Conservation (phyloP, 1,140 invertebrate genomes). For the Eubasilissa regina region DNA sequence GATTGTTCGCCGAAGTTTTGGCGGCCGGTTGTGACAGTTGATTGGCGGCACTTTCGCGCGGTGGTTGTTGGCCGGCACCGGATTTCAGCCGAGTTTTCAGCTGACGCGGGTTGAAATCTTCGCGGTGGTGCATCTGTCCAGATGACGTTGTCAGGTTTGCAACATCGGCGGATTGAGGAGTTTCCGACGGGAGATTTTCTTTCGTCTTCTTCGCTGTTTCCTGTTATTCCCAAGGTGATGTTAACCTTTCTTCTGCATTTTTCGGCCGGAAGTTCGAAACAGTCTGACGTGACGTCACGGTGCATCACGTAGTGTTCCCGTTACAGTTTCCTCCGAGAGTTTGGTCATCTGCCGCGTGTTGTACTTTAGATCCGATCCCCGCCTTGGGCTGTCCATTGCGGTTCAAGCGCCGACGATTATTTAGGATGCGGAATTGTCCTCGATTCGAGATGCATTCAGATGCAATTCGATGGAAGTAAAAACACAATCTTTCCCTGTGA, state of each 20-base stretch:
- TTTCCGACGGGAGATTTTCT: slow-evolving; percentile 41
- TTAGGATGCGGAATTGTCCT: background rate
- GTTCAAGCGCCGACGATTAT: background rate
- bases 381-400: background rate
- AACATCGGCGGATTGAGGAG: slow-evolving; percentile 9
- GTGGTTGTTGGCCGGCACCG: background rate
- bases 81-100: slow-evolving; percentile 31
- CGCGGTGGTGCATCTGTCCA: slow-evolving; percentile 5
- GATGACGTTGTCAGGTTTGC: slow-evolving; percentile 19
- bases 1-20: background rate
- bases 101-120: background rate
- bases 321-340: background rate
- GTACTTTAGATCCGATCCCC: background rate
- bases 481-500: slow-evolving; percentile 20
- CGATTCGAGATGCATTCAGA: background rate
- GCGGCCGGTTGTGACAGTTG: slow-evolving; percentile 26
- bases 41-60: slow-evolving; percentile 43
- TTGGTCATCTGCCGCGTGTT: background rate
- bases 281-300: slow-evolving; percentile 1
- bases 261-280: slow-evolving; percentile 26
- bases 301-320: background rate
- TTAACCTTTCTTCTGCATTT: slow-evolving; percentile 38
- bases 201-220: slow-evolving; percentile 22
- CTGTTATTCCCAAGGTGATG: slow-evolving; percentile 37
- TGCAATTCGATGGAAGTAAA: background rate